Percentiles rank a stretch among this genome's conserved stretches.
Conservation (phyloP, 2,113 vertebrate species). For the Fregata magnificens region DNA sequence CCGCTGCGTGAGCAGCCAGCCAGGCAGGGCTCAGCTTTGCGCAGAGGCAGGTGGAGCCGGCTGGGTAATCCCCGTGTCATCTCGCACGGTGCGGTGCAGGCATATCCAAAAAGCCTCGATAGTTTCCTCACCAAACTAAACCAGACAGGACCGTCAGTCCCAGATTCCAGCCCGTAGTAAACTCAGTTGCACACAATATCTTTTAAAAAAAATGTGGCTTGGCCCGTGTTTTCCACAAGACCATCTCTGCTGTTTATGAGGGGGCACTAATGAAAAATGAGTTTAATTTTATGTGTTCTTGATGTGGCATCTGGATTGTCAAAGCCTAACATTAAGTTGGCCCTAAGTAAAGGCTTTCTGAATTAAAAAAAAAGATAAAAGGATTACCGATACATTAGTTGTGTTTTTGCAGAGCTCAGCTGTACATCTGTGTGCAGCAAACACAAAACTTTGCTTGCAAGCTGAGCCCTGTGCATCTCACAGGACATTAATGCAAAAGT, state of each 20-base stretch:
- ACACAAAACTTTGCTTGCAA: neutral
- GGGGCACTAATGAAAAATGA: no score
- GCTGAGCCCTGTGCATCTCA: neutral
- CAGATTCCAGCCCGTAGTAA: neutral
- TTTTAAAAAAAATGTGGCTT: neutral
- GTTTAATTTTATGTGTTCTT: neutral
- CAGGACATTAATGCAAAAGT: slow-evolving; percentile 21
- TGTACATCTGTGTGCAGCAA: neutral
- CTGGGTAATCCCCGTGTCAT: accelerated
- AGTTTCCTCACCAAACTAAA: neutral
- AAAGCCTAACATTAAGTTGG: neutral
- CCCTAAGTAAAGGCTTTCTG: neutral
- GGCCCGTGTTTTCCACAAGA: neutral
- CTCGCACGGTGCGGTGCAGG: accelerated
- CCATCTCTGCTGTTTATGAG: neutral
- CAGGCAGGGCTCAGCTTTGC: neutral
- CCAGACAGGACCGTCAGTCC: neutral
- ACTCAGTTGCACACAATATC: accelerated
- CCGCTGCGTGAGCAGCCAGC: neutral
- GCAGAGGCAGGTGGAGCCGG: neutral
- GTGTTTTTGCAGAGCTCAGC: neutral
- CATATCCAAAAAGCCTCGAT: neutral
- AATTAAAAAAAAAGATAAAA: neutral
- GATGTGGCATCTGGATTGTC: neutral
- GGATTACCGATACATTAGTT: neutral